phyloP scores from a whole-genome alignment of 2,113 vertebrate genomes.

The Athene cunicularia region DNA sequence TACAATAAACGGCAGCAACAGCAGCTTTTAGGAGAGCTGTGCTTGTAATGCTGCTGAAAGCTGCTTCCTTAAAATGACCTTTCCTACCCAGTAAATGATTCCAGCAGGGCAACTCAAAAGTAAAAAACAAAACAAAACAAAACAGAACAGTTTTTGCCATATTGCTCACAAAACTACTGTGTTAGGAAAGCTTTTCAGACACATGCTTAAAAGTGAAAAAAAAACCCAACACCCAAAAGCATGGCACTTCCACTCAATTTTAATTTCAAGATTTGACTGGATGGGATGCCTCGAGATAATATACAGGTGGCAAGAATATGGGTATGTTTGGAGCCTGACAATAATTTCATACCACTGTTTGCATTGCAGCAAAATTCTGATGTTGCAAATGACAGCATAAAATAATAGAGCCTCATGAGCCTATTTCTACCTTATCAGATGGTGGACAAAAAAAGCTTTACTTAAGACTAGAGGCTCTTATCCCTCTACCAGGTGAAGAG shows the following conservation, averaged over 20 bases:
- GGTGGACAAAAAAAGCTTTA: background rate
- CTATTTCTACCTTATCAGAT: background rate
- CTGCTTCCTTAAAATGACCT: background rate
- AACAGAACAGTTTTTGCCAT: background rate
- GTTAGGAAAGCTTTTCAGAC: background rate
- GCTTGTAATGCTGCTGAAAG: background rate
- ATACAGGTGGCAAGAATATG: background rate
- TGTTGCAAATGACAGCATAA: accelerated
- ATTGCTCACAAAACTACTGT: background rate
- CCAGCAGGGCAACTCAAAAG: background rate
- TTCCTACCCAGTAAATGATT: background rate
- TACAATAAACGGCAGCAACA: background rate
- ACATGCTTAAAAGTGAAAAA: background rate
- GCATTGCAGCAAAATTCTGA: background rate
- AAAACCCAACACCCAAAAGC: background rate
- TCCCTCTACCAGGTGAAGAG: background rate
- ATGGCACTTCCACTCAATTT: background rate
- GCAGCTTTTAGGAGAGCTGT: background rate
- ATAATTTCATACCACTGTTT: background rate
- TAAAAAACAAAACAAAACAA: background rate
- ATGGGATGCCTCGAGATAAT: background rate
- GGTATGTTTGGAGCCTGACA: background rate
- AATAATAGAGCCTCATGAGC: background rate
- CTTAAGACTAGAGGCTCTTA: background rate
- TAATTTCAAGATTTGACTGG: background rate